Evolutionary conservation across 23 tunicate species (phyloP), one percentile per base, ranked within the genome.

Genomic region (Diplosoma virens): DNA sequence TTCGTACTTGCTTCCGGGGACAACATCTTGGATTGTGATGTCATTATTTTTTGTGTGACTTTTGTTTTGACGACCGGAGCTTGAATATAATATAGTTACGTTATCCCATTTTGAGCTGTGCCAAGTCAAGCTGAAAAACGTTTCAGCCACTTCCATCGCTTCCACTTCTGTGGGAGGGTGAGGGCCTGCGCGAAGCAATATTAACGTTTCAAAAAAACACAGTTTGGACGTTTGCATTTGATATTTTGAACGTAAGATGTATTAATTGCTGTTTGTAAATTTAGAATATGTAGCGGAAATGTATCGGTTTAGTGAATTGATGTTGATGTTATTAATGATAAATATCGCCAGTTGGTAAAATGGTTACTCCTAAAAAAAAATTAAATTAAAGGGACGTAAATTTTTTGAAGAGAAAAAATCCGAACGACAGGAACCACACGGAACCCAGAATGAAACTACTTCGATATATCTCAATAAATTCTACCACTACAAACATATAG

Each of bases 161-260:
- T 7, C 21, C 9, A 68, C 75, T 17, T 37, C 30, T 3, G 7
- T 21, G 6, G 75, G 75, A 11, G 33, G 75, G 27, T 34, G 27
- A 6, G 75, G 75, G 2, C 75, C 75, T 68, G 75, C 65, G 65
- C 7, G 7, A 21, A 21, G 17, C 65, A 58, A 24, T 17, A 14
- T 7, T 7, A 58, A 58, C 16, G 52, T 9, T 11, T 45, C 52
- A 45, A 16, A n/a, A n/a, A n/a, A n/a, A n/a, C n/a, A n/a, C n/a
- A n/a, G n/a, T n/a, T n/a, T n/a, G n/a, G n/a, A n/a, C n/a, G n/a
- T n/a, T n/a, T n/a, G n/a, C n/a, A n/a, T n/a, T n/a, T n/a, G n/a
- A n/a, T n/a, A n/a, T n/a, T n/a, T n/a, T n/a, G n/a, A n/a, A n/a
- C n/a, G n/a, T n/a, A n/a, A n/a, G n/a, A n/a, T n/a, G n/a, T n/a